Percentiles rank a stretch among this genome's conserved stretches.
Conservation (phyloP, 1,140 invertebrate species). For the Drosophila pruinosa region DNA sequence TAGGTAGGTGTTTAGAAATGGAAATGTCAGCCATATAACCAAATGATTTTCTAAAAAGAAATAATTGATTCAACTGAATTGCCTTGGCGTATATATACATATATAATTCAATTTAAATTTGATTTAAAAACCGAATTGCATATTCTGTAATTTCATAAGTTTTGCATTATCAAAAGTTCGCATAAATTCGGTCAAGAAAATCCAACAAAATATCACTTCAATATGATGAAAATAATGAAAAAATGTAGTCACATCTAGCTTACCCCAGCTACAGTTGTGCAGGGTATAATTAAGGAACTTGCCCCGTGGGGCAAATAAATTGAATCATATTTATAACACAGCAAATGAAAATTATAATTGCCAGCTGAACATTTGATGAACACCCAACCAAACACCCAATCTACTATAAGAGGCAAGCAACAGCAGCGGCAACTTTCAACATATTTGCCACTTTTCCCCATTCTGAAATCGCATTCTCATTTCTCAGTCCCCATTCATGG, state of each 20-base stretch:
- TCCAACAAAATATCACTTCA: no score
- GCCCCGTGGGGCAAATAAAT: constrained; percentile 54
- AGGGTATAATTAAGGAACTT: constrained; percentile 20
- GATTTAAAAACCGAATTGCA: no score
- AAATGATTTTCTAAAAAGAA: no score
- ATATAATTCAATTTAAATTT: no score
- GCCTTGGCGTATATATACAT: no score
- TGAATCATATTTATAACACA: constrained; percentile 78
- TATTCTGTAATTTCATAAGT: no score
- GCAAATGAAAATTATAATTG: constrained; percentile 78
- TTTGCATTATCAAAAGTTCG: no score
- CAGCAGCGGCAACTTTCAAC: neutral
- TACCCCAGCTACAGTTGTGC: neutral
- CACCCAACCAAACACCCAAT: constrained; percentile 7
- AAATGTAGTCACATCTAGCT: neutral
- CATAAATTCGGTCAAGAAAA: no score
- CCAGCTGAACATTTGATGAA: constrained; percentile 53
- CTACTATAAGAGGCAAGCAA: neutral
- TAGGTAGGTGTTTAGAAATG: no score
- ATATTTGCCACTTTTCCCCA: no score
- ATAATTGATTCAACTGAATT: no score
- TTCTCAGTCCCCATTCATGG: constrained; percentile 60
- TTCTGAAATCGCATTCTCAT: constrained; percentile 30
- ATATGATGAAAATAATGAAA: neutral
- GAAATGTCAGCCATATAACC: no score